Evolutionary conservation across 2,888 invertebrate species (phyloP).

Genomic region (Coelogynopora nodosa): DNA sequence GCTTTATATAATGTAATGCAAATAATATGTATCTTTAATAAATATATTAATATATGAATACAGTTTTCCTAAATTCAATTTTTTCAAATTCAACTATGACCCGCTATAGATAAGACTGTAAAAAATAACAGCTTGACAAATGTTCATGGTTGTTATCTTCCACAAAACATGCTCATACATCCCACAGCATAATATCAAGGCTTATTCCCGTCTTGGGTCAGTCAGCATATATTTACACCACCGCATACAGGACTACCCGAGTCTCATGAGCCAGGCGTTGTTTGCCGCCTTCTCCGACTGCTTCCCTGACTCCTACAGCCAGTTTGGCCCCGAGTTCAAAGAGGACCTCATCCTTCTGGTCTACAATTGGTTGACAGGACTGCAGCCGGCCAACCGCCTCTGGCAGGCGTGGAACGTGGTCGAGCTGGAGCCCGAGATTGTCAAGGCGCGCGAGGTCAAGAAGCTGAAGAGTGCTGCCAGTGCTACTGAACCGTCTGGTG

Average conservation of each 20-base stretch:
- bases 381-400: conserved; percentile 55
- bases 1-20: no score
- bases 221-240: no score
- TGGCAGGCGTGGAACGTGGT: conserved; percentile 57
- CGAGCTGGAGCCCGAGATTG: conserved; percentile 53
- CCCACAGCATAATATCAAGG: no score
- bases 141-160: no score
- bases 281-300: conserved; percentile 57
- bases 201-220: no score
- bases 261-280: conserved; percentile 56
- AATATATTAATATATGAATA: no score
- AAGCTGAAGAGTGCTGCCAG: background rate
- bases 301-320: conserved; percentile 60
- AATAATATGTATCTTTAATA: no score
- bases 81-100: no score
- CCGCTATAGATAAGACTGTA: no score
- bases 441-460: background rate
- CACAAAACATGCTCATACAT: no score
- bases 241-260: conserved; percentile 56
- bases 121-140: no score
- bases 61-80: no score
- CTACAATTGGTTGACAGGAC: conserved; percentile 57
- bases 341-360: conserved; percentile 55
- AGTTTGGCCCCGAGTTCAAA: conserved; percentile 58
- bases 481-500: background rate